Evolutionary conservation across 2,888 invertebrate species (phyloP).

Genomic region (Suillia variegata): DNA sequence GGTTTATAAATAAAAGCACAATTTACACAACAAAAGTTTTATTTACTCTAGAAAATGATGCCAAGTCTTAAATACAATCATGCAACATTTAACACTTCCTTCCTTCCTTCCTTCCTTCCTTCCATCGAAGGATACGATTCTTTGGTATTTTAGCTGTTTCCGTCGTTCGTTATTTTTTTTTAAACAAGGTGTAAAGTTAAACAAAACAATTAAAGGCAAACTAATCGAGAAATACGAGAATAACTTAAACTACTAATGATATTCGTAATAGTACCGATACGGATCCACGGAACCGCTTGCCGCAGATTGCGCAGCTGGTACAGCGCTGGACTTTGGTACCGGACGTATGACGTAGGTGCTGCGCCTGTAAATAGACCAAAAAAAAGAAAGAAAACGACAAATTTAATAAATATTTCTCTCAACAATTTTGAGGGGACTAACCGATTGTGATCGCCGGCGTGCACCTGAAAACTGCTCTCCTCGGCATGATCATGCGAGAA

Average conservation of each 20-base stretch:
- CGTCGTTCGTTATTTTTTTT: conserved; percentile 19
- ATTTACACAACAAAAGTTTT: too few relatives aligned
- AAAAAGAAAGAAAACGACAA: conserved; percentile 6
- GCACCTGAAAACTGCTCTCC: conserved; percentile 72
- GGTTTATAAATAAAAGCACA: too few relatives aligned
- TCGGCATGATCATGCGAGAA: conserved; percentile 71
- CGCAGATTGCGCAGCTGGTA: conserved; percentile 39
- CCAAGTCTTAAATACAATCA: too few relatives aligned
- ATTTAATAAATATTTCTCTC: background rate
- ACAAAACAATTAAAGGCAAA: conserved; percentile 9
- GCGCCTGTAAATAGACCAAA: conserved; percentile 60
- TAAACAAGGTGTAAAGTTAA: too few relatives aligned
- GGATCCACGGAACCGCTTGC: conserved; percentile 64
- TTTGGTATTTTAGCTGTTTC: conserved; percentile 46
- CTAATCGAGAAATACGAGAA: conserved; percentile 9
- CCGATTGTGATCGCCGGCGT: conserved; percentile 71
- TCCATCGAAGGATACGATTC: too few relatives aligned
- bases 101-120: too few relatives aligned
- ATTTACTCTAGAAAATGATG: too few relatives aligned
- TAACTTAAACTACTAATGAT: conserved; percentile 46
- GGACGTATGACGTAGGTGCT: conserved; percentile 69
- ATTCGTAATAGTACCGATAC: conserved; percentile 67
- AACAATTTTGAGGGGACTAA: conserved; percentile 31
- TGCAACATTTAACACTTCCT: too few relatives aligned
- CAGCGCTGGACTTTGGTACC: conserved; percentile 58